Base-by-base conservation (phyloP, 2,113 vertebrate genomes). In the Lichenostomus cassidix region DNA sequence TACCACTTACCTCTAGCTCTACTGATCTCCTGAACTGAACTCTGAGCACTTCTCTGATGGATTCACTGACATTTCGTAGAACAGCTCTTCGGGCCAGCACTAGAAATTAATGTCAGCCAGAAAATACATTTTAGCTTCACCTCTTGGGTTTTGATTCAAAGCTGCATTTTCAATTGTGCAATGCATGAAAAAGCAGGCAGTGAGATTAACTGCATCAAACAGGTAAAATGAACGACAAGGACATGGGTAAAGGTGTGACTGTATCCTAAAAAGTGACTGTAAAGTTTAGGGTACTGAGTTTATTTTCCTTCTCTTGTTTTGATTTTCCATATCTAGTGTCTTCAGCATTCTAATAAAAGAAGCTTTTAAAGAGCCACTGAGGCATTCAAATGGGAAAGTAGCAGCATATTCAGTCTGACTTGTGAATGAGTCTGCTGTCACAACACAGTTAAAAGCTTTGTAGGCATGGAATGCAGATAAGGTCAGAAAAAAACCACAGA, bases 1-100 rank as follows among this genome's bases (percentile, higher is more conserved):
- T 6, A 71, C 4, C 53, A 92, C 97, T 96, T 98, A 99, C 99
- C 99, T 99, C 98, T 68, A 99, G 97, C 94, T 99, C 99, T 84
- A 99, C 98, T 0, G 98, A 97, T 58, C 98, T 98, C 95, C 98
- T 99, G 97, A 99, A 99, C 84, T 98, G 98, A 31, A 55, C 86
- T 95, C 98, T 98, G 92, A 99, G 95, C 79, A 99, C 98, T 87
- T 98, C 98, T 94, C 97, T 98, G 93, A 99, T 97, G 95, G 98
- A 98, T 67, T 98, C 98, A 80, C 98, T 99, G 95, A 99, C 98
- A 91, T 98, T 98, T 95, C 98, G 98, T 65, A 98, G 95, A 83
- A 98, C 98, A 14, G 98, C 98, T 86, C 98, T 98, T 23, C 96
- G 92, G 50, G 98, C 97, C 91, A 99, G 98, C 97, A 98, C 99